Evolutionary conservation across 2,113 vertebrate genomes (phyloP), one percentile per base, ranked within the genome.

Genomic region (Murina feae): DNA sequence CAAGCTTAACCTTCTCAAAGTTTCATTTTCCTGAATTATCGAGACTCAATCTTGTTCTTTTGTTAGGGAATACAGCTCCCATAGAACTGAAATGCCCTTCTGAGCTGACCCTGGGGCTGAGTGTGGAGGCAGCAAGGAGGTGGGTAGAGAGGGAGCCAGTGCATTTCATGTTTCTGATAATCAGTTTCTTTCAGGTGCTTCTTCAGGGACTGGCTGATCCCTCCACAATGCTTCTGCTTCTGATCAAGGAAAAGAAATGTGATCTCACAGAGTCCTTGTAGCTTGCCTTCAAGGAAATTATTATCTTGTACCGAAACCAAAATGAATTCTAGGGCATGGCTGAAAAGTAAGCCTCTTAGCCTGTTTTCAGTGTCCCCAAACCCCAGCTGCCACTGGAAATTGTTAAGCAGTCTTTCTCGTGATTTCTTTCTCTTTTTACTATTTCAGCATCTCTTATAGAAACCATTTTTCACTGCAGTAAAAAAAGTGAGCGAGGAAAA

Each of bases 171-270:
- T 94, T 94, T 79, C 81, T 88, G 60, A 81, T 75, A 72, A 88
- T 94, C 76, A 89, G 66, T 87, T 93, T 95, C 86, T 96, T 97
- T 93, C 80, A 90, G 76, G 65, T 63, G 58, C 76, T 72, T 81
- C 76, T 51, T 84, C 25, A 9, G 60, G 42, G 65, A 74, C 58
- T 82, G 69, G 20, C 66, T 71, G 69, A 69, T 80, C 63, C 58
- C 66, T 92, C 60, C 68, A 66, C 81, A 80, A 63, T 80, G 39
- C 68, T 39, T 60, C 68, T 76, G 51, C 69, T 84, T n/a, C 76
- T 32, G 91, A 91, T 69, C 49, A 82, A 92, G 49, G 4, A 16
- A 69, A 91, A 74, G 90, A 82, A 92, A 71, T 21, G 79, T 9
- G 44, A 89, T 88, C 63, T 65, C 79, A 53, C 37, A 90, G 66